Conservation (phyloP, 2,113 vertebrate genomes). For the Psephotus haematonotus region DNA sequence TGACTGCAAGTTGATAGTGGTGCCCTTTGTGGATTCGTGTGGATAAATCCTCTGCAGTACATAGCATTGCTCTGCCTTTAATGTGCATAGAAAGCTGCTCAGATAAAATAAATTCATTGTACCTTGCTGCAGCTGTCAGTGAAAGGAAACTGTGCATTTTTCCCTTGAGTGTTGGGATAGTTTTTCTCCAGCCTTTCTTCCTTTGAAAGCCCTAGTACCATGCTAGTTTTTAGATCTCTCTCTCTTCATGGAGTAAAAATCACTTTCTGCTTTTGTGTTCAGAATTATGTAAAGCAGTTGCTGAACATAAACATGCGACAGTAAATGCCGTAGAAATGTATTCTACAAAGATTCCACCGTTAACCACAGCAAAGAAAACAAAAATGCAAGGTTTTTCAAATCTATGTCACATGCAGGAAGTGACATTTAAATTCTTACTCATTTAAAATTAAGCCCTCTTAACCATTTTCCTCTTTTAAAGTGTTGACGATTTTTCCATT, state of each 20-base stretch:
- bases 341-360: conserved; percentile 28
- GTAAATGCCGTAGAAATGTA: conserved; percentile 26
- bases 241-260: neutral
- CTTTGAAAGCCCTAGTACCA: neutral
- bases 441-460: conserved; percentile 41
- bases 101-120: conserved; percentile 29
- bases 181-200: neutral
- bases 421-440: conserved; percentile 61
- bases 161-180: neutral
- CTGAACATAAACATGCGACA: neutral
- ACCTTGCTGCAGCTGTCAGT: neutral
- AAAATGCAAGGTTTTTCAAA: conserved; percentile 54
- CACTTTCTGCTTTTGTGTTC: neutral
- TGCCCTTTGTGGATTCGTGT: neutral
- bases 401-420: conserved; percentile 46
- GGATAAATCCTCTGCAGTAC: neutral
- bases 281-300: conserved; percentile 35
- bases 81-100: neutral
- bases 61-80: neutral
- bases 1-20: neutral
- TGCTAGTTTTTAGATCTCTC: neutral
- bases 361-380: conserved; percentile 63
- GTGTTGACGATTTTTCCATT: conserved; percentile 38
- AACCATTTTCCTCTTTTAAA: conserved; percentile 42
- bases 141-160: conserved; percentile 13